Evolutionary conservation across 2,888 invertebrate species (phyloP).

Genomic region (Lepidochitona cinerea): DNA sequence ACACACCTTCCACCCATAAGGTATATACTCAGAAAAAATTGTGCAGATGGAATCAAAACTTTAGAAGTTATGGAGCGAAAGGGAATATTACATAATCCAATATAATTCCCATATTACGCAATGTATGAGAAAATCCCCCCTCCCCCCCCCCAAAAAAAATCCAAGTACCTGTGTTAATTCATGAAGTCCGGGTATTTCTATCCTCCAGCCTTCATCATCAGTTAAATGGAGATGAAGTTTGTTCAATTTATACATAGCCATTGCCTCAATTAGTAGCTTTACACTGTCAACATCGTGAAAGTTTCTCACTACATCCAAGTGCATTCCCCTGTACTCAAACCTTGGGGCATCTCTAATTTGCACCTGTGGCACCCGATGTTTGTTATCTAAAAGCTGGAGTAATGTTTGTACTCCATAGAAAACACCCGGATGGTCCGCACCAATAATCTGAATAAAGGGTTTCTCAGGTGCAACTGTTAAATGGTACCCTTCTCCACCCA

Average conservation of each 20-base stretch:
- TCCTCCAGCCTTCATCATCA: slow-evolving; percentile 68
- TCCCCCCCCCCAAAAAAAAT: too few relatives aligned
- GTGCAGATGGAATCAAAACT: too few relatives aligned
- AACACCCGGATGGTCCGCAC: slow-evolving; percentile 30
- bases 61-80: too few relatives aligned
- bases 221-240: slow-evolving; percentile 65
- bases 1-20: too few relatives aligned
- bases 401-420: slow-evolving; percentile 58
- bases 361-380: slow-evolving; percentile 32
- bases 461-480: not conserved
- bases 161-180: slow-evolving; percentile 66
- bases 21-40: too few relatives aligned
- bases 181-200: slow-evolving; percentile 64
- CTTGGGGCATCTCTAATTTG: slow-evolving; percentile 53
- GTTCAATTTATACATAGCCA: slow-evolving; percentile 68
- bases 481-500: too few relatives aligned
- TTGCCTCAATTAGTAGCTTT: slow-evolving; percentile 54
- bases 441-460: not conserved
- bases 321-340: slow-evolving; percentile 60
- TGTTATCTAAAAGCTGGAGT: slow-evolving; percentile 32
- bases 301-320: slow-evolving; percentile 61
- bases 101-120: too few relatives aligned
- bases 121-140: too few relatives aligned
- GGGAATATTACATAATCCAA: too few relatives aligned
- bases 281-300: slow-evolving; percentile 52